These are phyloP conservation scores for Siniperca undulata DNA, from an alignment of 2,797 vertebrate species.

Conservation along the genomic window DNA sequence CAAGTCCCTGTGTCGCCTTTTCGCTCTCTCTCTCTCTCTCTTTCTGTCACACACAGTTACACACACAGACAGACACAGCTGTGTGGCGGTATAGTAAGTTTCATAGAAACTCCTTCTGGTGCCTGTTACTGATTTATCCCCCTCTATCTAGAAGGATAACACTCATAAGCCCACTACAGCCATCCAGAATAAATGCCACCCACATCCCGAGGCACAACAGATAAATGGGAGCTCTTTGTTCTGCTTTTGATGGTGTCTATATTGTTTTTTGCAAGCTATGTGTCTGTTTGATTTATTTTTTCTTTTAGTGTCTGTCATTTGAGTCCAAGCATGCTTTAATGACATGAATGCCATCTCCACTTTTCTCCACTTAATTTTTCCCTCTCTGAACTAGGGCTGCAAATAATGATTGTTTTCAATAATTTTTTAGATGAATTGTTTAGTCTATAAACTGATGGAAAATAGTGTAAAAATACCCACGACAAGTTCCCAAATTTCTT, in stretches of 20 bases:
- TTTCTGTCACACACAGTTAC: conserved; percentile 29
- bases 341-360: neutral
- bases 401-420: neutral
- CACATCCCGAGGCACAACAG: conserved; percentile 46
- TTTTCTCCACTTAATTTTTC: neutral
- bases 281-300: neutral
- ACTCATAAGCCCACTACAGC: conserved; percentile 36
- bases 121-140: conserved; percentile 34
- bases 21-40: conserved; percentile 26
- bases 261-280: neutral
- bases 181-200: conserved; percentile 52
- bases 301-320: neutral
- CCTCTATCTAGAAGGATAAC: conserved; percentile 27
- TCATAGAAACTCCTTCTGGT: conserved; percentile 41
- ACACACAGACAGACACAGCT: conserved; percentile 47
- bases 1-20: conserved; percentile 70
- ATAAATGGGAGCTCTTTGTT: conserved; percentile 43
- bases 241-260: conserved; percentile 27
- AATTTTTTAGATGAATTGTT: neutral
- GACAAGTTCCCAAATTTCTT: neutral
- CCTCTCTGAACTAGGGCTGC: neutral
- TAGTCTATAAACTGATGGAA: neutral
- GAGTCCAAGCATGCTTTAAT: conserved; percentile 9
- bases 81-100: conserved; percentile 44
- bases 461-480: neutral